These are phyloP conservation scores for Tricholaema leucomelas DNA, from an alignment of 2,113 vertebrate genomes.

Conservation along the genomic window DNA sequence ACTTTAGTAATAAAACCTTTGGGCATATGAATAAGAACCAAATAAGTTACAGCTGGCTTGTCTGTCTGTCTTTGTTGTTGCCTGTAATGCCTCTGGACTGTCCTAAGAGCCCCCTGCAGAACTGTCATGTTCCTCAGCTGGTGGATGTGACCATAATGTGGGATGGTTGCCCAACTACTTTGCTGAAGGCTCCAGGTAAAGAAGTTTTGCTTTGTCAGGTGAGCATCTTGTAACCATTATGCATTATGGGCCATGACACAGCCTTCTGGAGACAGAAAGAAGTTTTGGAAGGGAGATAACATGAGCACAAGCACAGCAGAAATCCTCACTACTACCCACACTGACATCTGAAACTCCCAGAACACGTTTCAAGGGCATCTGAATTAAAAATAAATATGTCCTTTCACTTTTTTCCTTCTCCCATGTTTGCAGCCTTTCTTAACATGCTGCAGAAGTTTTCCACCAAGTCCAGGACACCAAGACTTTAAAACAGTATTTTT, in stretches of 20 bases:
- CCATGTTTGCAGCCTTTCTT: neutral
- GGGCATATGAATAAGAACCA: neutral
- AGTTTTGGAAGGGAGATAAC: neutral
- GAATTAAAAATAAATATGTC: neutral
- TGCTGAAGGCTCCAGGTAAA: neutral
- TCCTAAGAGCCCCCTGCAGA: neutral
- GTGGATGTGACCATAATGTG: neutral
- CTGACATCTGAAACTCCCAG: neutral
- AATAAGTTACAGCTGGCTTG: neutral
- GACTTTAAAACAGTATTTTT: neutral
- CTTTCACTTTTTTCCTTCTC: neutral
- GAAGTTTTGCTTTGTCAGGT: neutral
- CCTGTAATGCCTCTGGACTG: neutral
- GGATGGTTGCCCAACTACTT: rapidly evolving
- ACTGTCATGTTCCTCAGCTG: neutral
- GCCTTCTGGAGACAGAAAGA: neutral
- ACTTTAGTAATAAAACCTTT: neutral
- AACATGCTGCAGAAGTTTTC: neutral
- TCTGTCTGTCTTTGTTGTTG: neutral
- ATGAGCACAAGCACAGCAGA: neutral
- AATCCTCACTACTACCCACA: neutral
- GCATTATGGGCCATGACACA: neutral
- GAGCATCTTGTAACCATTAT: neutral
- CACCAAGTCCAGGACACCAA: neutral
- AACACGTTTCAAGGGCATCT: neutral